These are phyloP conservation scores for Drosophila anceps DNA, from an alignment of 2,888 invertebrate genomes.

Conservation along the genomic window DNA sequence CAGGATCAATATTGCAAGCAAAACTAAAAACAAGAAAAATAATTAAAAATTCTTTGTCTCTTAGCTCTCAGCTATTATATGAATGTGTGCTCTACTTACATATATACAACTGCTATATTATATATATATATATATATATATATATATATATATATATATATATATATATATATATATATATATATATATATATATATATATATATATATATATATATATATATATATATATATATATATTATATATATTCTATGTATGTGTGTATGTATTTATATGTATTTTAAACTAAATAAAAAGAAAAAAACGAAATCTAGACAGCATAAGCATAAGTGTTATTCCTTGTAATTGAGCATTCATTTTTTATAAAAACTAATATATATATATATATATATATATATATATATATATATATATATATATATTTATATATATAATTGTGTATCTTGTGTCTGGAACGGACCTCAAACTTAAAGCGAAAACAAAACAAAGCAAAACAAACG, in stretches of 20 bases:
- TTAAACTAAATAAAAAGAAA: slow-evolving; percentile 51
- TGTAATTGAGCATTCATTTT: slow-evolving; percentile 80
- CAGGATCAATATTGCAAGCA: slow-evolving; percentile 34
- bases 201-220: slow-evolving; percentile 36
- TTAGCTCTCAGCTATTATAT: slow-evolving; percentile 59
- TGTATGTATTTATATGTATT: slow-evolving; percentile 40
- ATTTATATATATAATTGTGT: slow-evolving; percentile 60
- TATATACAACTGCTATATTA: slow-evolving; percentile 29
- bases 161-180: too few relatives aligned
- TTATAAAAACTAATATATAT: slow-evolving; percentile 65
- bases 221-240: slow-evolving; percentile 21
- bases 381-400: slow-evolving; percentile 41
- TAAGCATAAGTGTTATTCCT: slow-evolving; percentile 83
- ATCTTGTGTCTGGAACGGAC: slow-evolving; percentile 81
- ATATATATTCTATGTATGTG: slow-evolving; percentile 35
- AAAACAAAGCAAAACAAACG: slow-evolving; percentile 27
- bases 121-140: slow-evolving; percentile 34
- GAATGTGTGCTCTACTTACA: slow-evolving; percentile 58
- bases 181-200: slow-evolving; percentile 19
- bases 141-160: slow-evolving; percentile 33
- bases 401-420: slow-evolving; percentile 51
- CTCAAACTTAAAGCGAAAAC: slow-evolving; percentile 64
- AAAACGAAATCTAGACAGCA: slow-evolving; percentile 53
- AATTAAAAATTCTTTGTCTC: slow-evolving; percentile 45
- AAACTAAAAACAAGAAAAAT: slow-evolving; percentile 4